Percentiles rank a stretch among this genome's conserved stretches.
Conservation (phyloP, 1,140 invertebrate genomes). For the Neodiprion fabricii region DNA sequence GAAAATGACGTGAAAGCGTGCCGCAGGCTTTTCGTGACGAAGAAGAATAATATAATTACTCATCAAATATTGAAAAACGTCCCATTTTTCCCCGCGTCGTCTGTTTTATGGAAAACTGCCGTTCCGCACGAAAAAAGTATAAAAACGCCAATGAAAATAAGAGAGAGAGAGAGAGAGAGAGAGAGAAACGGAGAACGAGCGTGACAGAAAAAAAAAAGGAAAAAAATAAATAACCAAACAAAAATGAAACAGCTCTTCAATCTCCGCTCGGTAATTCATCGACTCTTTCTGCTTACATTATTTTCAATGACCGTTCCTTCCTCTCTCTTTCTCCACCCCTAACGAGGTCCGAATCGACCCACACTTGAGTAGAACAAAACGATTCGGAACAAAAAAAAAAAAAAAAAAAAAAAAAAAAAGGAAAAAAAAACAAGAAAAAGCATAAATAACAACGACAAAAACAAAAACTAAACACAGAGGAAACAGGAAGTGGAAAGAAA, state of each 20-base stretch:
- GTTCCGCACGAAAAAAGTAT: not conserved
- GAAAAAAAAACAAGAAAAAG: not conserved
- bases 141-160: not conserved
- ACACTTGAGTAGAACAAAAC: too few relatives aligned
- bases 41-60: not conserved
- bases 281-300: not conserved
- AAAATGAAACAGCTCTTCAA: not conserved
- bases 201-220: not conserved
- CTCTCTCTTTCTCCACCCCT: too few relatives aligned
- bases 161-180: not conserved
- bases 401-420: not conserved
- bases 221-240: not conserved
- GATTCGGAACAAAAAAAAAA: not conserved
- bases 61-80: conserved; percentile 1
- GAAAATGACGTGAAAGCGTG: too few relatives aligned
- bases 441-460: too few relatives aligned
- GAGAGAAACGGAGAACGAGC: not conserved
- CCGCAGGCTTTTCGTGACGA: not conserved
- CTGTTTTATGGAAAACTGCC: not conserved
- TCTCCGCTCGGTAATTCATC: too few relatives aligned
- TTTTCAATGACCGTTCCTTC: too few relatives aligned
- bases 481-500: too few relatives aligned
- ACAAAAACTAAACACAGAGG: too few relatives aligned
- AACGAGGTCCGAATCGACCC: too few relatives aligned
- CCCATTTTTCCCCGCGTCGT: not conserved